Conservation (phyloP, 2,113 vertebrate genomes). For the Cairina moschata region DNA sequence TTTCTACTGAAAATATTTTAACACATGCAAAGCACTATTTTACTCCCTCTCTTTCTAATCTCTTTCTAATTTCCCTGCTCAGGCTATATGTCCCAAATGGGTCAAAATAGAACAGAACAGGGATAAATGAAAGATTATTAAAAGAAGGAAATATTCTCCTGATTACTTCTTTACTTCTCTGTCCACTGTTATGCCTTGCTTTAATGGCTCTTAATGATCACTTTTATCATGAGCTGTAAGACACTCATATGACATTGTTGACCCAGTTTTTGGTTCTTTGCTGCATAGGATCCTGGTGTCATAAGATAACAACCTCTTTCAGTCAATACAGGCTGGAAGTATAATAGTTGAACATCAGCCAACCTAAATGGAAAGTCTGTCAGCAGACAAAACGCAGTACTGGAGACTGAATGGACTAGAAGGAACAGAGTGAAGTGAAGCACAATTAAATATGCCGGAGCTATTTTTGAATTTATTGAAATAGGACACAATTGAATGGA, state of each 20-base stretch:
- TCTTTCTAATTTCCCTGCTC: not conserved
- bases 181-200: not conserved
- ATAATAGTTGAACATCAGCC: not conserved
- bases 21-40: not conserved
- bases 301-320: not conserved
- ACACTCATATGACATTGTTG: not conserved
- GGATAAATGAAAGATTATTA: conserved; percentile 33
- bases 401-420: not conserved
- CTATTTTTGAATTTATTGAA: not conserved
- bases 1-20: conserved; percentile 36
- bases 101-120: not conserved
- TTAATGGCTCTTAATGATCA: not conserved
- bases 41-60: not conserved
- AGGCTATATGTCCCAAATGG: not conserved
- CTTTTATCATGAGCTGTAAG: not conserved
- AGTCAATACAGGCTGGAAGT: not conserved
- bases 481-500: not conserved
- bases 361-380: not conserved
- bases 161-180: conserved; percentile 3
- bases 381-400: not conserved
- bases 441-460: not conserved
- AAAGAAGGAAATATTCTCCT: conserved; percentile 16
- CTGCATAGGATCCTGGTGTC: not conserved
- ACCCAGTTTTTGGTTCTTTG: conserved; percentile 48
- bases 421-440: not conserved